phyloP scores from a whole-genome alignment of 2,797 vertebrate species.

The Setipinna tenuifilis region DNA sequence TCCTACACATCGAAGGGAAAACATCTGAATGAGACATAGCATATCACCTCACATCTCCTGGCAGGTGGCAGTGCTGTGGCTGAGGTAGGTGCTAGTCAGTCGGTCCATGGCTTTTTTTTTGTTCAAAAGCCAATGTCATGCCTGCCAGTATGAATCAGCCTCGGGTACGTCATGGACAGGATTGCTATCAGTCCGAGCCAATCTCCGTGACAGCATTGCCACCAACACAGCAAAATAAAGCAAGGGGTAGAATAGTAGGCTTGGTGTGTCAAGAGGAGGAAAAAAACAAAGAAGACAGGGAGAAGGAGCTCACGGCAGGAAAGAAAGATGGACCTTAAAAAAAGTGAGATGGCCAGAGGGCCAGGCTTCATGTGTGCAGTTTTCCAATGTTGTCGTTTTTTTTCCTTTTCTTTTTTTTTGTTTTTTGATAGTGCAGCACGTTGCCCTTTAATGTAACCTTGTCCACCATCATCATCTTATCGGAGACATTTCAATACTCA shows the following conservation, averaged over 20 bases:
- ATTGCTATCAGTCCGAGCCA: slow-evolving; percentile 45
- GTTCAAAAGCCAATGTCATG: slow-evolving; percentile 75
- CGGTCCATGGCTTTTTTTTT: slow-evolving; percentile 60
- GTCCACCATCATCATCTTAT: background rate
- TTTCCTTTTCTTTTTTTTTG: background rate
- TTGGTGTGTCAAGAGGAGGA: slow-evolving; percentile 10
- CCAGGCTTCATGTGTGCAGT: background rate
- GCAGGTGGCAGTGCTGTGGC: slow-evolving; percentile 49
- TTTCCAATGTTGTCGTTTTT: background rate
- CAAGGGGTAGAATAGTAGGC: slow-evolving; percentile 51
- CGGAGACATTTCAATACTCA: background rate
- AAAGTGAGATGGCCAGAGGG: background rate
- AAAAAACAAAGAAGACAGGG: background rate
- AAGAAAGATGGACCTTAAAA: slow-evolving; percentile 14
- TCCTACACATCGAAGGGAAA: background rate
- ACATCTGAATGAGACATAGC: background rate
- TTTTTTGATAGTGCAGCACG: background rate
- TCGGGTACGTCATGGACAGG: slow-evolving; percentile 68
- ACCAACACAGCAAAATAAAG: slow-evolving; percentile 51
- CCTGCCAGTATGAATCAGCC: slow-evolving; percentile 75
- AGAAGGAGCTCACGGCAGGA: background rate
- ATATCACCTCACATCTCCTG: background rate
- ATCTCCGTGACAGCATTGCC: slow-evolving; percentile 52
- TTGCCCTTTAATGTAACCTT: background rate
- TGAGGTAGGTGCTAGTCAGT: slow-evolving; percentile 58